Conservation (phyloP, 2,888 invertebrate genomes). For the Pachymerium ferrugineum region DNA sequence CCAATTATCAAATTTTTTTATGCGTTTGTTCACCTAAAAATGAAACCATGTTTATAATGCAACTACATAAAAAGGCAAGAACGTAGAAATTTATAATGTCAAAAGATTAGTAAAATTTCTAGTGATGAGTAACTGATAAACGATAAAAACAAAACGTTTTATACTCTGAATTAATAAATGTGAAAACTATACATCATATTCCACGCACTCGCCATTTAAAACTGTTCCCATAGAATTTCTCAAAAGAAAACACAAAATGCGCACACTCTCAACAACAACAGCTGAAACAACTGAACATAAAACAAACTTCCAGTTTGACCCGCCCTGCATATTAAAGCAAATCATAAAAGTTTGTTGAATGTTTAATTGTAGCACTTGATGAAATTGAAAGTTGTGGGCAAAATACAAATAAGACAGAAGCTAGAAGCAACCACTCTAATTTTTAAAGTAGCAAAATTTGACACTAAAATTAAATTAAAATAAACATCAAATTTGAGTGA, state of each 20-base stretch:
- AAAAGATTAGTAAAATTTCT: no score
- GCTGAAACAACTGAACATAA: not conserved
- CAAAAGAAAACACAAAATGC: not conserved
- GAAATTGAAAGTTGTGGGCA: not conserved
- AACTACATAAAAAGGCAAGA: no score
- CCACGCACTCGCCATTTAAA: not conserved
- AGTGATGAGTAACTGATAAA: no score
- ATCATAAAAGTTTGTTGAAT: conserved; percentile 1
- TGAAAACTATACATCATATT: not conserved
- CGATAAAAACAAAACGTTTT: no score
- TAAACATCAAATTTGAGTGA: no score
- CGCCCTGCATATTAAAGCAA: not conserved
- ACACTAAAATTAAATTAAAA: not conserved
- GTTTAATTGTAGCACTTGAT: conserved; percentile 22
- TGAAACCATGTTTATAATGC: no score
- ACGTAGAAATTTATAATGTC: no score
- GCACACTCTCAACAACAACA: not conserved
- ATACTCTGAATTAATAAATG: not conserved
- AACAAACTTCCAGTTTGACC: conserved; percentile 1
- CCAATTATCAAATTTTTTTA: no score
- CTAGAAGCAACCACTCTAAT: not conserved
- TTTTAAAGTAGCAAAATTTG: not conserved
- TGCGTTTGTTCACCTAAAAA: no score
- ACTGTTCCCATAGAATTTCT: not conserved
- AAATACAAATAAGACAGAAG: not conserved